These are phyloP conservation scores for Melanargia galathea DNA, from an alignment of 2,888 invertebrate genomes.

Conservation along the genomic window DNA sequence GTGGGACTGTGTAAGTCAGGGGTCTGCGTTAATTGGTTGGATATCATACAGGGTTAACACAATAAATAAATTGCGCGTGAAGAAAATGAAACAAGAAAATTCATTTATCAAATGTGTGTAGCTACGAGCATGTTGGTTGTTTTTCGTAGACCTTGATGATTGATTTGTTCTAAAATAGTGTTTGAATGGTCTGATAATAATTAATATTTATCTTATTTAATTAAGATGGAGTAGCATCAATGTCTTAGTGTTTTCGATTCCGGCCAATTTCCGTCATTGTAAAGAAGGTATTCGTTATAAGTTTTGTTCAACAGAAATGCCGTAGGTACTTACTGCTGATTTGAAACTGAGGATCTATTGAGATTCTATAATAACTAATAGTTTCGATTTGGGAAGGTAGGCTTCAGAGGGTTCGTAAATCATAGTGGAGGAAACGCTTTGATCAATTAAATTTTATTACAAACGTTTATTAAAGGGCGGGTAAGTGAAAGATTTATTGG, in stretches of 20 bases:
- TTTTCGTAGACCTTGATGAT: constrained; percentile 49
- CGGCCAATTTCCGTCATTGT: background rate
- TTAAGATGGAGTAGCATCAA: too few species aligned
- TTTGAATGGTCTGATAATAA: constrained; percentile 34
- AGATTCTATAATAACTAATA: constrained; percentile 22
- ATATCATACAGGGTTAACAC: constrained; percentile 65
- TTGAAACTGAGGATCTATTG: constrained; percentile 1
- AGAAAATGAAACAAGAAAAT: constrained; percentile 76
- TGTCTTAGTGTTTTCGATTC: too few species aligned
- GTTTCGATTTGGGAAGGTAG: constrained; percentile 36
- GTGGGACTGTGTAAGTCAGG: constrained; percentile 26
- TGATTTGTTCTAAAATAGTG: constrained; percentile 48
- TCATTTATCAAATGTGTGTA: constrained; percentile 69
- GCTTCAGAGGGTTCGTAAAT: constrained; percentile 54
- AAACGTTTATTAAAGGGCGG: constrained; percentile 74
- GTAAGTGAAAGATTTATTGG: constrained; percentile 79
- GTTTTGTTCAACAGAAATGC: background rate
- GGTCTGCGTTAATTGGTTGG: constrained; percentile 53
- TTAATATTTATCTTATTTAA: background rate
- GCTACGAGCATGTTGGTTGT: constrained; percentile 40
- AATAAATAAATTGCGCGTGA: constrained; percentile 78
- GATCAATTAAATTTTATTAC: constrained; percentile 80
- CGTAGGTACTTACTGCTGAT: too few species aligned
- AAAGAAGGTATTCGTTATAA: background rate
- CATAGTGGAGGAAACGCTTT: constrained; percentile 65